A percentile compares a stretch with the other conserved stretches of the same genome.
phyloP scores from a whole-genome alignment of 2,113 vertebrate genomes.

The Corythornis vintsioides region DNA sequence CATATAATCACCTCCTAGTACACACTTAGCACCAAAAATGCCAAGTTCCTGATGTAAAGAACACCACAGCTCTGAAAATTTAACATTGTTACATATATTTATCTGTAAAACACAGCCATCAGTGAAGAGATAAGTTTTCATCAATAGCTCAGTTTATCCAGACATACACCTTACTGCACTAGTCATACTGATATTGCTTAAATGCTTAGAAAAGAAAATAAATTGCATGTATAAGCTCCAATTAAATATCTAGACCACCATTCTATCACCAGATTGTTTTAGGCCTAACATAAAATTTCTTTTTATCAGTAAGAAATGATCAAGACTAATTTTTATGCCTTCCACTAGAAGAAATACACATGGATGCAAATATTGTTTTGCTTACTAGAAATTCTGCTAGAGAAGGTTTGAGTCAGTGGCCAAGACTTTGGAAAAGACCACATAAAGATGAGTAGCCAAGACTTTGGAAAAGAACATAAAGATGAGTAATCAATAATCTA shows the following conservation, averaged over 20 bases:
- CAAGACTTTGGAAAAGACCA: slow-evolving; percentile 3
- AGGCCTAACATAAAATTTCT: slow-evolving; percentile 40
- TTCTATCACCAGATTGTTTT: slow-evolving; percentile 28
- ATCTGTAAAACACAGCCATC: slow-evolving; percentile 54
- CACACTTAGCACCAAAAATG: slow-evolving; percentile 9
- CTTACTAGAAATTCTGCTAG: slow-evolving; percentile 3
- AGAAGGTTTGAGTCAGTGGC: not conserved
- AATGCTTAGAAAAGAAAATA: slow-evolving; percentile 28
- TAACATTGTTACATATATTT: slow-evolving; percentile 31
- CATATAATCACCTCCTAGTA: not conserved
- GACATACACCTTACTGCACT: not conserved
- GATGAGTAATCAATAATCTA: slow-evolving; percentile 33
- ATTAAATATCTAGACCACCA: slow-evolving; percentile 35
- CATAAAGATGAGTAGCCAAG: not conserved
- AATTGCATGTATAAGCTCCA: slow-evolving; percentile 10
- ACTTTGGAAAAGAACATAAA: slow-evolving; percentile 40
- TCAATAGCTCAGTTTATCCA: slow-evolving; percentile 25
- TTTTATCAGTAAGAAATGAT: slow-evolving; percentile 34
- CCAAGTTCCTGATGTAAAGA: slow-evolving; percentile 32
- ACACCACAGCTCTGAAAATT: not conserved
- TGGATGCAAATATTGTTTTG: slow-evolving; percentile 28
- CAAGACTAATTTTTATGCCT: not conserved
- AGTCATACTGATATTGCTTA: slow-evolving; percentile 26
- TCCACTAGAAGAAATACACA: not conserved
- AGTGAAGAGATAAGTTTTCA: slow-evolving; percentile 43